phyloP scores from a whole-genome alignment of 1,140 invertebrate genomes.

The Zaprionus inermis region DNA sequence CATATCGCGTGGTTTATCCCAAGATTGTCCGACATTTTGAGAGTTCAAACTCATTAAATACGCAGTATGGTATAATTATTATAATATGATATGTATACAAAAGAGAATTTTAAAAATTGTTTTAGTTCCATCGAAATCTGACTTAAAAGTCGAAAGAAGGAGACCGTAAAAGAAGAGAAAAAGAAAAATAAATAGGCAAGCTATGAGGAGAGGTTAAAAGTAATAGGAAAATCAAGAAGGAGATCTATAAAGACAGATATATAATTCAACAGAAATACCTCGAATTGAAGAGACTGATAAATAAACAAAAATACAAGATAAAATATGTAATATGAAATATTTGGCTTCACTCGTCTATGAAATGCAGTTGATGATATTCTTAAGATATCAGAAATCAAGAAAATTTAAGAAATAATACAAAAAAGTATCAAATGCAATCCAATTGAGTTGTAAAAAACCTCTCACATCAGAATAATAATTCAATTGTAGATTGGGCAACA shows the following conservation, averaged over 20 bases:
- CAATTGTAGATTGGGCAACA: neutral
- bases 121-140: fast-evolving
- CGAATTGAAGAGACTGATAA: too few relatives aligned
- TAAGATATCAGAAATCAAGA: neutral
- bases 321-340: too few relatives aligned
- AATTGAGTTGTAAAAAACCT: neutral
- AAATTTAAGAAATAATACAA: neutral
- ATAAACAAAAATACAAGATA: too few relatives aligned
- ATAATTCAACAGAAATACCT: too few relatives aligned
- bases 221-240: too few relatives aligned
- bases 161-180: too few relatives aligned
- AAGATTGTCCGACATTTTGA: neutral
- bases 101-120: neutral
- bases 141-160: neutral
- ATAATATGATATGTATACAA: neutral
- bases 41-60: neutral
- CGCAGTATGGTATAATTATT: too few relatives aligned
- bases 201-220: too few relatives aligned
- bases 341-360: too few relatives aligned
- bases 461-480: neutral
- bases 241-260: too few relatives aligned
- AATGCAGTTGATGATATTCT: too few relatives aligned
- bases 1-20: neutral
- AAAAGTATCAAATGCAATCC: neutral
- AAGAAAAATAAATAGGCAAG: too few relatives aligned